These are phyloP conservation scores for Synergus japonicus DNA, from an alignment of 2,888 invertebrate species.

Conservation along the genomic window DNA sequence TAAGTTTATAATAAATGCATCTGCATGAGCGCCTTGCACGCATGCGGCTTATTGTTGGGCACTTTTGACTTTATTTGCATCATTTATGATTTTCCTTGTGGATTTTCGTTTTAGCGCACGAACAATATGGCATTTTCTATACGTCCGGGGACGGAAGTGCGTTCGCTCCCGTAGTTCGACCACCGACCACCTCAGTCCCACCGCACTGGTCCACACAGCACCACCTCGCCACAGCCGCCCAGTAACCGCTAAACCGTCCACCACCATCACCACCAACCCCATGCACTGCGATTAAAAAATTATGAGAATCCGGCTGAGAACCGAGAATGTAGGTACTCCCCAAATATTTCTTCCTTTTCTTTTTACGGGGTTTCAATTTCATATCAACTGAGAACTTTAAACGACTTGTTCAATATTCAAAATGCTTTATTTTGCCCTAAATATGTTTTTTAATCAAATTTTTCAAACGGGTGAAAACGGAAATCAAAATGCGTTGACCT, in stretches of 20 bases:
- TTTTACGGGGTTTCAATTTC: background rate
- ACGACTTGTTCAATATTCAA: background rate
- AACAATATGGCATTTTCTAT: constrained; percentile 77
- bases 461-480: background rate
- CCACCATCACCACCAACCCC: constrained; percentile 78
- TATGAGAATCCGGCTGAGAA: constrained; percentile 64
- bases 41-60: constrained; percentile 22
- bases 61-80: constrained; percentile 50
- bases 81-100: constrained; percentile 69
- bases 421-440: background rate
- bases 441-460: background rate
- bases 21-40: constrained; percentile 1
- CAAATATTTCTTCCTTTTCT: constrained; percentile 35
- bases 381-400: background rate
- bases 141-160: constrained; percentile 79
- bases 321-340: constrained; percentile 68
- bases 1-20: background rate
- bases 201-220: constrained; percentile 81
- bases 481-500: background rate
- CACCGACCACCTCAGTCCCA: constrained; percentile 77
- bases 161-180: constrained; percentile 81
- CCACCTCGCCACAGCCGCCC: constrained; percentile 81
- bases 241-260: constrained; percentile 80
- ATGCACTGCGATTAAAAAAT: constrained; percentile 71
- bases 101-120: constrained; percentile 77